These are phyloP conservation scores for Helicorthomorpha holstii DNA, from an alignment of 1,140 invertebrate genomes.

Conservation along the genomic window DNA sequence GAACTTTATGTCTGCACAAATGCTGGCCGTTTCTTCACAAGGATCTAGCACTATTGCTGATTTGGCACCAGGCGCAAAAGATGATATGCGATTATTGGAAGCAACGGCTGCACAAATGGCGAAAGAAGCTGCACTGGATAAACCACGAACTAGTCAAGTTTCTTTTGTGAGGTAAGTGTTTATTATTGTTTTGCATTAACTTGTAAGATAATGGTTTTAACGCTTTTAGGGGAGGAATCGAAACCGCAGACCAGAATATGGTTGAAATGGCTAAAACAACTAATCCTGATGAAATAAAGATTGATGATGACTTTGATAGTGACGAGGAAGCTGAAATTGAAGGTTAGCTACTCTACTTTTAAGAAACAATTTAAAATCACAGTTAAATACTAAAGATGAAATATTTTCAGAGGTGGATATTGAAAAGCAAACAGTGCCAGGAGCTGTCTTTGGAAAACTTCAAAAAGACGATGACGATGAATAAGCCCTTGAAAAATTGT, in stretches of 20 bases:
- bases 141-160: slow-evolving; percentile 21
- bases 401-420: slow-evolving; percentile 42
- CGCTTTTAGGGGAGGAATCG: slow-evolving; percentile 73
- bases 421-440: slow-evolving; percentile 60
- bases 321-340: slow-evolving; percentile 45
- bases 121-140: slow-evolving; percentile 22
- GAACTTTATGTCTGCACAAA: slow-evolving; percentile 96
- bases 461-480: slow-evolving; percentile 21
- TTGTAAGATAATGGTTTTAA: slow-evolving; percentile 41
- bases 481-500: no score
- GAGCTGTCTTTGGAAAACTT: slow-evolving; percentile 70
- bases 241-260: slow-evolving; percentile 48
- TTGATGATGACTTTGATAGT: slow-evolving; percentile 59
- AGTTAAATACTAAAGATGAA: slow-evolving; percentile 5
- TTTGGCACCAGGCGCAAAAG: slow-evolving; percentile 47
- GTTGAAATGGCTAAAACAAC: slow-evolving; percentile 43
- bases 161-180: slow-evolving; percentile 25
- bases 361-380: slow-evolving; percentile 6
- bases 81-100: slow-evolving; percentile 75
- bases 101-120: slow-evolving; percentile 48
- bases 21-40: slow-evolving; percentile 55
- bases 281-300: slow-evolving; percentile 90
- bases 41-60: slow-evolving; percentile 42
- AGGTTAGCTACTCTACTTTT: slow-evolving; percentile 15
- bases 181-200: neutral